Base-by-base conservation (phyloP, 2,888 invertebrate genomes). In the Desoria tigrina region DNA sequence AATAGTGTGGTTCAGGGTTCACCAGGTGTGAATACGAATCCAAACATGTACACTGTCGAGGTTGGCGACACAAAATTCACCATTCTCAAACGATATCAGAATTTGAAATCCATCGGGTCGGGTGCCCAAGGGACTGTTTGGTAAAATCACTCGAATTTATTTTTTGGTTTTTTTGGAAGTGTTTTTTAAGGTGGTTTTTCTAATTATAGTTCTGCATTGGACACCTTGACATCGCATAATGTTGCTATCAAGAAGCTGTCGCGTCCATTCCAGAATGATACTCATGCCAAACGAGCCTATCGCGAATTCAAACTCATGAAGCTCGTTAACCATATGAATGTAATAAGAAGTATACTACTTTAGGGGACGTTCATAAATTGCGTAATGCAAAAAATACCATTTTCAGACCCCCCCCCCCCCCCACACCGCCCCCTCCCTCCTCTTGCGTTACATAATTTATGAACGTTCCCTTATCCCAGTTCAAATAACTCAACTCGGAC, bases 281-380 rank as follows among this genome's bases (percentile, higher is more conserved):
- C 98, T 76, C 98, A 99, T 84, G 99, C 99, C 72, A 99, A 99
- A 83, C 86, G 99, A 79, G 98, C 99, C 77, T 99, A 98, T 84
- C 87, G 99, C 79, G 99, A 99, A 83, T 98, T 99, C 84, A 98
- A 98, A 80, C 88, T 99, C 76, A 99, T 99, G 98, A 99, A 98
- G 84, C 87, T 99, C 80, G 98, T 99, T 79, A 97, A 98, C 84
- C 99, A 99, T 83, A 98, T 99, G 87, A 99, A 99, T 87, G 97
- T 98, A 84, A 90, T 92, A n/a, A n/a, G n/a, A n/a, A n/a, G n/a
- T n/a, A n/a, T n/a, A n/a, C n/a, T n/a, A n/a, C n/a, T n/a, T n/a
- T n/a, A n/a, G n/a, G n/a, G n/a, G n/a, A n/a, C n/a, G n/a, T n/a
- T n/a, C n/a, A n/a, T n/a, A n/a, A n/a, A n/a, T n/a, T n/a, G n/a